Evolutionary conservation across 2,797 vertebrate species (phyloP).

Genomic region (Coilia nasus): DNA sequence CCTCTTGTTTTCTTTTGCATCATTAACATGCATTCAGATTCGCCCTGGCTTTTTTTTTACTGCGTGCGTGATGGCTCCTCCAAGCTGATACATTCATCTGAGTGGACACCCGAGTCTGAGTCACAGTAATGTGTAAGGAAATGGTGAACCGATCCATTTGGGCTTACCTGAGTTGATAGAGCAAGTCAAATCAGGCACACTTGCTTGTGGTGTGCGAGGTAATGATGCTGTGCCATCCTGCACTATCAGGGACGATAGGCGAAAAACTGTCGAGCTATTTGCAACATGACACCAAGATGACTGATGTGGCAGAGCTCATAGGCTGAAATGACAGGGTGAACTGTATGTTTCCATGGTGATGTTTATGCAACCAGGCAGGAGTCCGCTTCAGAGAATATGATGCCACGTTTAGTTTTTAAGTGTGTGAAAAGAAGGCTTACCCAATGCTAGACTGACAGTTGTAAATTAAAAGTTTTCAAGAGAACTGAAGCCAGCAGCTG

Average conservation of each 20-base stretch:
- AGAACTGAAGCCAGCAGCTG: background rate
- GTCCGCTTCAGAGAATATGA: background rate
- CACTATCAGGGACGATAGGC: background rate
- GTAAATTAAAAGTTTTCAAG: background rate
- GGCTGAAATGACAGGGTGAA: background rate
- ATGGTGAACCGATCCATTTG: slow-evolving; percentile 57
- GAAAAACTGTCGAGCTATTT: background rate
- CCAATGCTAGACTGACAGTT: background rate
- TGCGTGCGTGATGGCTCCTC: background rate
- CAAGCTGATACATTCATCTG: background rate
- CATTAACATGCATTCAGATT: slow-evolving; percentile 4
- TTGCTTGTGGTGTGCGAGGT: slow-evolving; percentile 61
- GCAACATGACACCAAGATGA: slow-evolving; percentile 23
- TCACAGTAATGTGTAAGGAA: slow-evolving; percentile 17
- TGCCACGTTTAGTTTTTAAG: background rate
- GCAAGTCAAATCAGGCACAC: slow-evolving; percentile 37
- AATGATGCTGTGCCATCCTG: slow-evolving; percentile 50
- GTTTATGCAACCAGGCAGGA: background rate
- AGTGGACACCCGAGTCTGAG: background rate
- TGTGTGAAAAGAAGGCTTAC: background rate
- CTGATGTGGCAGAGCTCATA: slow-evolving; percentile 27
- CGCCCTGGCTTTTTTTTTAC: background rate
- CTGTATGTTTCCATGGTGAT: slow-evolving; percentile 8
- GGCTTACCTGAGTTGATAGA: slow-evolving; percentile 44
- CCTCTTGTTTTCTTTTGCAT: slow-evolving; percentile 9